Evolutionary conservation across 2,797 vertebrate species (phyloP), one percentile per base, ranked within the genome.

Genomic region (Myripristis murdjan): DNA sequence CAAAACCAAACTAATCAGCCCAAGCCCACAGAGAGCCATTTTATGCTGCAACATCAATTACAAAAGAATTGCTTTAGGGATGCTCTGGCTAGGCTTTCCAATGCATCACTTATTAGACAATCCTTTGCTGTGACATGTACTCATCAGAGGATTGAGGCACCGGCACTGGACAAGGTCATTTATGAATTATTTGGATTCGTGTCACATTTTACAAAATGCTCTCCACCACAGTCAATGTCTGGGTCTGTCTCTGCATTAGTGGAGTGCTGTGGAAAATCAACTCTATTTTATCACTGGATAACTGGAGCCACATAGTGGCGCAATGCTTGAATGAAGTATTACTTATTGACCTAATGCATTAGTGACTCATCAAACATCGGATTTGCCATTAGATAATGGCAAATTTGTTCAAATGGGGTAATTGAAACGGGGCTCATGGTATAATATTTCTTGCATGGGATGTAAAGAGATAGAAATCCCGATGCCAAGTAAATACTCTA

Each of bases 41-140:
- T 91, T 83, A 90, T 85, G 81, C 79, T 73, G 82, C 81, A 87
- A 89, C 88, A 91, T 86, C 91, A 93, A 93, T 95, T 91, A 92
- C 87, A 69, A 87, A 89, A 80, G 78, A 91, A 94, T 92, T 92
- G 91, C 91, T 91, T 91, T 69, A 84, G 90, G 88, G 89, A 92
- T 91, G 66, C 74, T 91, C 87, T 56, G 79, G 71, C 91, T 78
- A 74, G 88, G 75, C 76, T 89, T 82, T 90, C 89, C 72, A 84
- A 66, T 82, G 81, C 76, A 87, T 86, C 87, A 86, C 78, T 93
- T 92, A 93, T 93, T 91, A 93, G 87, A 86, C 88, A 86, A 88
- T 89, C 79, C 81, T 91, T 88, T 89, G 75, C 83, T 84, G 87
- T 86, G 89, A 88, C 92, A 92, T 92, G 93, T 82, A 86, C 83